A percentile compares a stretch with the other conserved stretches of the same genome.
Evolutionary conservation across 2,113 vertebrate genomes (phyloP).

Genomic region (Elachura formosa): DNA sequence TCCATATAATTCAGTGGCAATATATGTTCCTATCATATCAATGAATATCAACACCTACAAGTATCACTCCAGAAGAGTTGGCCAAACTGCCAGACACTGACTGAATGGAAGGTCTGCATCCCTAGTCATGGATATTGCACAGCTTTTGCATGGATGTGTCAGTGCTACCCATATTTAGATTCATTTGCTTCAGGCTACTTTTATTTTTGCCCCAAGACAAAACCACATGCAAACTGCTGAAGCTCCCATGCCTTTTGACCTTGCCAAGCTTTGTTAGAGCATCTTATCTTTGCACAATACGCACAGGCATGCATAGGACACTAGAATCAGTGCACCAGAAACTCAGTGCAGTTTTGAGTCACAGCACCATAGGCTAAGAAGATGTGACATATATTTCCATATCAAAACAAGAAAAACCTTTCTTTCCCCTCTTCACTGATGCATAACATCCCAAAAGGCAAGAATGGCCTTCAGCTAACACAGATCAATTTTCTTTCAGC

Average conservation of each 20-base stretch:
- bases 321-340: slow-evolving; percentile 49
- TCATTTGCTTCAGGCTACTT: slow-evolving; percentile 7
- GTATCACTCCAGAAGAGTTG: not conserved
- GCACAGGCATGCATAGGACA: slow-evolving; percentile 39
- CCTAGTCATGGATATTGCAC: not conserved
- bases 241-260: slow-evolving; percentile 66
- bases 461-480: slow-evolving; percentile 72
- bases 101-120: not conserved
- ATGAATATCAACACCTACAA: not conserved
- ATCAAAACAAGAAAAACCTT: slow-evolving; percentile 68
- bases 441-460: slow-evolving; percentile 70
- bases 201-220: slow-evolving; percentile 1
- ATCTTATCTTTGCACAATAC: slow-evolving; percentile 60
- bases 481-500: slow-evolving; percentile 70
- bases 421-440: slow-evolving; percentile 60
- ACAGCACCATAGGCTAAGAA: slow-evolving; percentile 58
- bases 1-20: not conserved
- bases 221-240: slow-evolving; percentile 5
- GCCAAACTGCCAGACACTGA: not conserved
- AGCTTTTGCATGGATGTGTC: not conserved
- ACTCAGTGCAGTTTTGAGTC: slow-evolving; percentile 54
- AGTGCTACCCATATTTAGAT: not conserved
- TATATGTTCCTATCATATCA: not conserved
- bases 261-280: slow-evolving; percentile 51
- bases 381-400: slow-evolving; percentile 69